phyloP scores from a whole-genome alignment of 2,797 vertebrate species.

The Phyllotis vaccarum region DNA sequence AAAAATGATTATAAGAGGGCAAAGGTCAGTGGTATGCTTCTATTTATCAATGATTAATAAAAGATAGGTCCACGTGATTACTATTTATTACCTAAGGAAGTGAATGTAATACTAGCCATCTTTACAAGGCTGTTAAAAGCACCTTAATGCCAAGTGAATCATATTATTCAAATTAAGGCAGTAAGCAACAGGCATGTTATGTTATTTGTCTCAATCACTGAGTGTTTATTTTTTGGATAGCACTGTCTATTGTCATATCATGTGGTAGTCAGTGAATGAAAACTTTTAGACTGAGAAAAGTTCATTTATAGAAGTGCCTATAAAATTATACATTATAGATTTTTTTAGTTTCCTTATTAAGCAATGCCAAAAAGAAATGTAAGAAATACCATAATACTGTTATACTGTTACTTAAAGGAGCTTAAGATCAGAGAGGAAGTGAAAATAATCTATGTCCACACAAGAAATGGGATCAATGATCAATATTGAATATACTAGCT shows the following conservation, averaged over 20 bases:
- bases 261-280: constrained; percentile 6
- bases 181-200: constrained; percentile 70
- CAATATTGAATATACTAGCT: not conserved
- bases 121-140: not conserved
- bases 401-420: not conserved
- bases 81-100: constrained; percentile 69
- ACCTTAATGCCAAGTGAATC: constrained; percentile 51
- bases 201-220: constrained; percentile 73
- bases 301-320: rapidly evolving
- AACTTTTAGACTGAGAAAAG: not conserved
- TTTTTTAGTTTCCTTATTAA: not conserved
- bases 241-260: constrained; percentile 45
- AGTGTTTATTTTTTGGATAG: constrained; percentile 60
- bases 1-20: constrained; percentile 70
- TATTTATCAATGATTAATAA: constrained; percentile 82
- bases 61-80: constrained; percentile 70
- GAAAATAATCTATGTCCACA: not conserved
- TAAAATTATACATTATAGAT: not conserved
- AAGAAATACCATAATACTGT: constrained; percentile 8
- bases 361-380: not conserved
- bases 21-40: constrained; percentile 65
- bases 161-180: constrained; percentile 75
- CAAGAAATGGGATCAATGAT: constrained; percentile 9
- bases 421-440: not conserved
- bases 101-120: constrained; percentile 69